Base-by-base conservation (phyloP, 2,888 invertebrate genomes). In the Elegia similella region DNA sequence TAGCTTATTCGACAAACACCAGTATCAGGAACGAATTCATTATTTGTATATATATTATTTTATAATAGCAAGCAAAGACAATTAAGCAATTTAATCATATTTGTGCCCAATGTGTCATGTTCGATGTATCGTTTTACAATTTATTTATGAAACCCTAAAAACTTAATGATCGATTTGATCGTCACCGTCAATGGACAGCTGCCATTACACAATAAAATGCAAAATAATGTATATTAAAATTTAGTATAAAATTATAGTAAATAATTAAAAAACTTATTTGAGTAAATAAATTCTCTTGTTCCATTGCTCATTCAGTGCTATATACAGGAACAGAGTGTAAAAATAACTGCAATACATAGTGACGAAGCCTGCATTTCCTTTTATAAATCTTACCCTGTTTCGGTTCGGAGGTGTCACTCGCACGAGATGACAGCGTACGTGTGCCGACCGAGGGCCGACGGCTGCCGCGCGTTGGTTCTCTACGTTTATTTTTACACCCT, bases 271-370 rank as follows among this genome's bases (percentile, higher is more conserved):
- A 88, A 86, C 87, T 87, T 88, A 90, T 86, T 84, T 86, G 88
- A 88, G 88, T 90, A 89, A 89, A 89, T 90, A 90, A 90, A 90
- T 90, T 90, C 89, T 89, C 88, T 88, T 90, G 89, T 88, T 89
- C 88, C 87, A 83, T 89, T 84, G 89, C 88, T 90, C 89, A 80
- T 87, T 85, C 88, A 87, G 84, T 88, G 87, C 87, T 84, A 80
- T 77, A 72, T 68, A 60, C 63, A 75, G 76, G 23, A 78, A 72
- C 86, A 84, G 88, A 83, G 87, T 88, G 90, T 89, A 89, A 83
- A 88, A 87, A 87, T 84, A 88, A 84, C 64, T 59, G 73, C 64
- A 56, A 23, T 30, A 48, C 58, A 56, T 62, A 60, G 64, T 63
- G 59, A 57, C 54, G 58, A 67, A 62, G 58, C 59, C 64, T 67